These are phyloP conservation scores for Euura saliciscinereae DNA, from an alignment of 1,140 invertebrate species.

Conservation along the genomic window DNA sequence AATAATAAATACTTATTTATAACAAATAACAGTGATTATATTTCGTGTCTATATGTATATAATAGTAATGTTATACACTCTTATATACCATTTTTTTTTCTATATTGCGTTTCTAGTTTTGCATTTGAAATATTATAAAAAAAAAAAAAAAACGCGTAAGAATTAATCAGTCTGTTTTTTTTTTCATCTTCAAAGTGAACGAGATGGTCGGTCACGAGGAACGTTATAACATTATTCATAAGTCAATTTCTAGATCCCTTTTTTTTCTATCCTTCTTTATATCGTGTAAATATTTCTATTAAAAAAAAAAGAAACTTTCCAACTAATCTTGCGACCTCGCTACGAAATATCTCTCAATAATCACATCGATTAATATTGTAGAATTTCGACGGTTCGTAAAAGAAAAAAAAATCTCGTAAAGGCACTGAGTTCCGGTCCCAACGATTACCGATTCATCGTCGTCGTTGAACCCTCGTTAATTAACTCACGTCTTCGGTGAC, in stretches of 20 bases:
- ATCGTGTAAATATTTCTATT: too few species aligned
- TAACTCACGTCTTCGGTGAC: neutral
- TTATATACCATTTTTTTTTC: neutral
- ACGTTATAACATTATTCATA: neutral
- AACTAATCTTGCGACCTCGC: too few species aligned
- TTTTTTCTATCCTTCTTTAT: neutral
- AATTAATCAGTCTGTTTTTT: slow-evolving; percentile 6
- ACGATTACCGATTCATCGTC: too few species aligned
- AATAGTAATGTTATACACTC: neutral
- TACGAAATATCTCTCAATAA: too few species aligned
- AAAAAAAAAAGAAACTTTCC: too few species aligned
- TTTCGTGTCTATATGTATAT: slow-evolving; percentile 17
- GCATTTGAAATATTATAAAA: too few species aligned
- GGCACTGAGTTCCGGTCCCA: too few species aligned
- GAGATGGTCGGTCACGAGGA: neutral
- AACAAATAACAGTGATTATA: slow-evolving; percentile 41
- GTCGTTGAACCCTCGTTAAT: too few species aligned
- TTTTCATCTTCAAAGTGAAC: neutral
- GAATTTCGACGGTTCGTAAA: neutral
- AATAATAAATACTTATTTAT: slow-evolving; percentile 58
- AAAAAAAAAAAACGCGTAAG: neutral
- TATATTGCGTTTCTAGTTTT: too few species aligned
- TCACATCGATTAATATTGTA: too few species aligned
- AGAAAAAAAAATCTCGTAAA: neutral
- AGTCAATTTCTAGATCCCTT: neutral